Percentiles rank a stretch among this genome's conserved stretches.
Conservation (phyloP, 2,797 vertebrate species). For the Alauda arvensis region DNA sequence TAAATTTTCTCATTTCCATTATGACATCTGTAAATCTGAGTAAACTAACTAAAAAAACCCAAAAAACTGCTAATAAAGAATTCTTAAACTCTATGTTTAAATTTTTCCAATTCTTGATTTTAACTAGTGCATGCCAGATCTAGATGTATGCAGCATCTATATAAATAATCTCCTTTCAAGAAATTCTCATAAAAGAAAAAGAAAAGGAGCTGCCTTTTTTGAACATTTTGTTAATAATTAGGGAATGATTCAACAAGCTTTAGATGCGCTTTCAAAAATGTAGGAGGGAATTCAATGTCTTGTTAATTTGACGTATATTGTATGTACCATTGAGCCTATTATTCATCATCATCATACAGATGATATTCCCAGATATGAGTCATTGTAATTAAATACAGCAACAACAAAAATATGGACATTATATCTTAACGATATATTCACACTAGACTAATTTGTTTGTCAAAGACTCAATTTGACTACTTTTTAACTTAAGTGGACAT, state of each 20-base stretch:
- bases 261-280: background rate
- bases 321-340: background rate
- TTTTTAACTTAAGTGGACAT: background rate
- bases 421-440: background rate
- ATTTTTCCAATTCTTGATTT: background rate
- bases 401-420: background rate
- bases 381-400: background rate
- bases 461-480: background rate
- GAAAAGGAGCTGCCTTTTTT: background rate
- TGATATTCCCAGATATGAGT: background rate
- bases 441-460: background rate
- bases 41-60: background rate
- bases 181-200: background rate
- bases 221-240: background rate
- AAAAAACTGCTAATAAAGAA: fast-evolving
- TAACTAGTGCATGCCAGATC: background rate
- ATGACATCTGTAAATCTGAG: background rate
- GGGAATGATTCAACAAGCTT: background rate
- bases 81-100: background rate
- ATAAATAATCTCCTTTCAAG: background rate
- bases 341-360: background rate
- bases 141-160: background rate
- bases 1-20: background rate
- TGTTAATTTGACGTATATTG: background rate
- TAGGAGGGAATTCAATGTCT: background rate